Conservation (phyloP, 2,113 vertebrate genomes). For the Myanophis thanlyinensis region DNA sequence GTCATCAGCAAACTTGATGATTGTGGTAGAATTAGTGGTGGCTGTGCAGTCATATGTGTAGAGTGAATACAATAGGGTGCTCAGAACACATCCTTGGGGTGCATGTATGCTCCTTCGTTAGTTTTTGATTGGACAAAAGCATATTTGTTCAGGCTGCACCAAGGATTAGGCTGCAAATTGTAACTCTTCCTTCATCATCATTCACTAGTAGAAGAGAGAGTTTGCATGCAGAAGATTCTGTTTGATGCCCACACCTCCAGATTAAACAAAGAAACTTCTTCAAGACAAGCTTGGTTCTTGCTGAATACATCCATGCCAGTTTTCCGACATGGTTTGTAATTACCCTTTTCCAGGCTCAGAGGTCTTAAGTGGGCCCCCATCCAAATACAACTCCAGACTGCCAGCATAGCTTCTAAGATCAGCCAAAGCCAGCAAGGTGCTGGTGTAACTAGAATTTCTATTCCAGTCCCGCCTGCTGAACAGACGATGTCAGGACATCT, state of each 20-base stretch:
- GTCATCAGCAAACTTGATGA: too few relatives aligned
- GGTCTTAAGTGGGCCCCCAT: neutral
- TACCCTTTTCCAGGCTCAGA: neutral
- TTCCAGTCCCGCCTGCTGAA: neutral
- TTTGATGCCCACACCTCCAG: neutral
- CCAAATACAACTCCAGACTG: neutral
- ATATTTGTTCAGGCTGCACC: neutral
- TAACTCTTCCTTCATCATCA: neutral
- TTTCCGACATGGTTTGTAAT: neutral
- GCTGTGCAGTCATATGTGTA: too few relatives aligned
- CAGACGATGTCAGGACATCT: neutral
- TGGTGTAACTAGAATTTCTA: neutral
- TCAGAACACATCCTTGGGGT: too few relatives aligned
- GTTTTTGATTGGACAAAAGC: neutral
- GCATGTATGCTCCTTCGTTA: neutral
- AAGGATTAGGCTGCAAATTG: neutral
- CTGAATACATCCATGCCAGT: neutral
- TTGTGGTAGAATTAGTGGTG: too few relatives aligned
- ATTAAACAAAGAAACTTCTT: neutral
- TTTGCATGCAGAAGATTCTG: neutral
- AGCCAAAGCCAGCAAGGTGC: neutral
- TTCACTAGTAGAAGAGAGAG: neutral
- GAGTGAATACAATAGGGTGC: too few relatives aligned
- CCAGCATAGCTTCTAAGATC: neutral
- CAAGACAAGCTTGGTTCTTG: neutral